A percentile compares a stretch with the other conserved stretches of the same genome.
These are phyloP conservation scores for Himantopus leucocephalus DNA, from an alignment of 2,113 vertebrate species.

Conservation along the genomic window DNA sequence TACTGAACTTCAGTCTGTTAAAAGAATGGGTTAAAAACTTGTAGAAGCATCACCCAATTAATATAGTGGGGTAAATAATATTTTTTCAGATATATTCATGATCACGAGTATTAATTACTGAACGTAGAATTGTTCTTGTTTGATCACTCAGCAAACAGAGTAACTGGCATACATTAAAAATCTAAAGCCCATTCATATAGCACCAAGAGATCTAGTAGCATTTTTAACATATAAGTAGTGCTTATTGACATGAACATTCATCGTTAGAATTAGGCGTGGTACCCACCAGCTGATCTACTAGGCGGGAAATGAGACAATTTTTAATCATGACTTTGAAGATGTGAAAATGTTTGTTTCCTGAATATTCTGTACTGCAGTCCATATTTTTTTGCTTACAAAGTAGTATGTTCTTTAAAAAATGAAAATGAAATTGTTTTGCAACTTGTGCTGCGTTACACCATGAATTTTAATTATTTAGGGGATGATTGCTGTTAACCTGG, in stretches of 20 bases:
- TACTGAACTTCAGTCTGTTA: not conserved
- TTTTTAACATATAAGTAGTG: conserved; percentile 85
- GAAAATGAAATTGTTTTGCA: not conserved
- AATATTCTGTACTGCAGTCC: not conserved
- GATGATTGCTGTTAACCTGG: not conserved
- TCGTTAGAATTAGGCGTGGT: conserved; percentile 85
- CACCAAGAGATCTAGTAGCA: conserved; percentile 83
- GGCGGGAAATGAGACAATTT: conserved; percentile 81
- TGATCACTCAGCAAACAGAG: conserved; percentile 72
- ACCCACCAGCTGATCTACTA: conserved; percentile 81
- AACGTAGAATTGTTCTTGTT: conserved; percentile 69
- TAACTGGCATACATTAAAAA: conserved; percentile 54
- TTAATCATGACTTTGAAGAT: conserved; percentile 5
- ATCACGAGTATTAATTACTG: conserved; percentile 76
- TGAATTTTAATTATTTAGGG: not conserved
- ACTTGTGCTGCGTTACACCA: not conserved
- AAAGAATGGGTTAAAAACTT: not conserved
- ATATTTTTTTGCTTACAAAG: not conserved
- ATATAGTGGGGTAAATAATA: not conserved
- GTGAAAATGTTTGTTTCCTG: not conserved
- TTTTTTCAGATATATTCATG: conserved; percentile 3
- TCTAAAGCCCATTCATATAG: conserved; percentile 81
- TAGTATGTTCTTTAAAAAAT: not conserved
- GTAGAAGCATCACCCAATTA: not conserved
- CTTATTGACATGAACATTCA: conserved; percentile 79